A percentile compares a stretch with the other conserved stretches of the same genome.
Evolutionary conservation across 2,113 vertebrate genomes (phyloP).

Genomic region (Callionymus lyra): DNA sequence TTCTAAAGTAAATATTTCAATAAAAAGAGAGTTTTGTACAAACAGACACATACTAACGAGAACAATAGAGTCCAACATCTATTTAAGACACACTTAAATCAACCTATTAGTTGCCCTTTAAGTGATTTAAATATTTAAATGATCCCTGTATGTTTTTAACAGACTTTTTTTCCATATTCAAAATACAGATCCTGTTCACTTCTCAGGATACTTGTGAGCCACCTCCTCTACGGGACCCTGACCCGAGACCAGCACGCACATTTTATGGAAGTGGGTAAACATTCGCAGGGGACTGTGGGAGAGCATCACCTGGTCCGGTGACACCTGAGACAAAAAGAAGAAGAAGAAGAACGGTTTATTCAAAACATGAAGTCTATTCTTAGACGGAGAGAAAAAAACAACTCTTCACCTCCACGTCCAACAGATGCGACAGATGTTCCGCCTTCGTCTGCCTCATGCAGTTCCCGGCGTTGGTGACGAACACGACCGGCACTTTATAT

Average conservation of each 20-base stretch:
- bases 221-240: constrained; percentile 85
- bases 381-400: accelerated
- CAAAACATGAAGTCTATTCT: not conserved
- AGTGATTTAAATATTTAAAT: too few relatives aligned
- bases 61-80: too few relatives aligned
- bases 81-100: too few relatives aligned
- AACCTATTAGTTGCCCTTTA: too few relatives aligned
- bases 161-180: too few relatives aligned
- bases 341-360: not conserved
- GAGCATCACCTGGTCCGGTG: constrained; percentile 85
- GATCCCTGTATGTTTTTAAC: too few relatives aligned
- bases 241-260: constrained; percentile 80
- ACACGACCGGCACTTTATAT: constrained; percentile 85
- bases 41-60: too few relatives aligned
- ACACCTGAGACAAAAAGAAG: constrained; percentile 67
- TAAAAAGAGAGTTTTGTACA: too few relatives aligned
- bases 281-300: constrained; percentile 88
- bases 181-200: too few relatives aligned
- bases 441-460: constrained; percentile 77
- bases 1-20: too few relatives aligned
- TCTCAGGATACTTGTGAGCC: constrained; percentile 82
- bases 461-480: constrained; percentile 93
- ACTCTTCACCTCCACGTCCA: constrained; percentile 77
- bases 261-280: constrained; percentile 77
- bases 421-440: constrained; percentile 72